Evolutionary conservation across 1,140 invertebrate species (phyloP).

Genomic region (Drosophila rufa): DNA sequence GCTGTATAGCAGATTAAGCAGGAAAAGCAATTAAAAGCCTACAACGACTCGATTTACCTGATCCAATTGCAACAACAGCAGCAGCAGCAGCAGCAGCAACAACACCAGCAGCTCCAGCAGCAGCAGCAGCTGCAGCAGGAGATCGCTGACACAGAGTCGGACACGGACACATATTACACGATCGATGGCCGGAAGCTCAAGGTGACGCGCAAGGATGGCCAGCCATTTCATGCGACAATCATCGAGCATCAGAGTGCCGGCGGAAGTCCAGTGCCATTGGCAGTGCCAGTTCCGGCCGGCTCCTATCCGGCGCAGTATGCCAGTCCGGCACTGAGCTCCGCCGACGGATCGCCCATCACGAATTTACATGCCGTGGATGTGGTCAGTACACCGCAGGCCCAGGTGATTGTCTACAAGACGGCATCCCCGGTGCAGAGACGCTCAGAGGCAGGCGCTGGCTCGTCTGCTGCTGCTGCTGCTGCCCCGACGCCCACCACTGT

Average conservation of each 20-base stretch:
- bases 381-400: conserved; percentile 62
- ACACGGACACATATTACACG: conserved; percentile 69
- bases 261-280: conserved; percentile 56
- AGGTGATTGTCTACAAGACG: conserved; percentile 83
- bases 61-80: conserved; percentile 81
- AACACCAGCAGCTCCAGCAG: conserved; percentile 65
- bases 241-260: conserved; percentile 65
- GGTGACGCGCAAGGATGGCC: conserved; percentile 67
- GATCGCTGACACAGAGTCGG: conserved; percentile 40
- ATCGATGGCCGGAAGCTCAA: conserved; percentile 74
- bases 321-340: conserved; percentile 75
- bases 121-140: conserved; percentile 67
- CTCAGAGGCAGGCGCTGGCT: conserved; percentile 74
- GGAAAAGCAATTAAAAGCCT: conserved; percentile 82
- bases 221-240: conserved; percentile 53
- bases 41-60: conserved; percentile 82
- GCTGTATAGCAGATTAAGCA: conserved; percentile 81
- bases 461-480: conserved; percentile 67
- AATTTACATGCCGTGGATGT: conserved; percentile 74
- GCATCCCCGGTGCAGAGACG: conserved; percentile 72
- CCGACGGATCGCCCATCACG: conserved; percentile 78
- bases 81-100: conserved; percentile 63
- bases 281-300: conserved; percentile 37
- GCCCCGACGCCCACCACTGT: conserved; percentile 65
- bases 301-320: conserved; percentile 78